These are phyloP conservation scores for Solenodon paradoxus DNA, from an alignment of 2,113 vertebrate genomes.

Conservation along the genomic window DNA sequence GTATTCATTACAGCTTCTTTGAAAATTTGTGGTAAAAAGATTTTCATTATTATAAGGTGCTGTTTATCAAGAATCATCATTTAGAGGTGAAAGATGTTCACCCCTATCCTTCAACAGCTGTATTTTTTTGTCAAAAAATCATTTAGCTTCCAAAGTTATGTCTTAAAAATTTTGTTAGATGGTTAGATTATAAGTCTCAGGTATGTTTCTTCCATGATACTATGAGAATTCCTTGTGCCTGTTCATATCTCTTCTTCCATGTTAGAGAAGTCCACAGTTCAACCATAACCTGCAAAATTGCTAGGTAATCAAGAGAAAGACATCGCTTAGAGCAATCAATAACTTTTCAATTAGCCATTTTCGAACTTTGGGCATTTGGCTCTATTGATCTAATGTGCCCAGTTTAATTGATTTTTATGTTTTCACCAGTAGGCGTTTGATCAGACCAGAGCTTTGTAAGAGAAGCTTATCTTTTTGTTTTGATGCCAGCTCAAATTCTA, in stretches of 20 bases:
- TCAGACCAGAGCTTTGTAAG: neutral
- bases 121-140: slow-evolving; percentile 34
- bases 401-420: slow-evolving; percentile 42
- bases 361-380: slow-evolving; percentile 43
- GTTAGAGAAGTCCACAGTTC: slow-evolving; percentile 14
- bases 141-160: slow-evolving; percentile 16
- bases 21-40: slow-evolving; percentile 78
- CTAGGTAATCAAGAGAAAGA: slow-evolving; percentile 37
- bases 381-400: slow-evolving; percentile 56
- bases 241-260: neutral
- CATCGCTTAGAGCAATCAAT: slow-evolving; percentile 62
- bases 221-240: neutral
- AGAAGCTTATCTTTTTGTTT: slow-evolving; percentile 3
- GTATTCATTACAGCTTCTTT: slow-evolving; percentile 75
- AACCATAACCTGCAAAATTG: neutral
- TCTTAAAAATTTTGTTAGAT: slow-evolving; percentile 40
- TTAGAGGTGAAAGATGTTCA: slow-evolving; percentile 45
- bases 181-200: slow-evolving; percentile 4
- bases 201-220: neutral
- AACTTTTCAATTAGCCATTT: slow-evolving; percentile 65
- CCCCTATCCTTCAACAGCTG: slow-evolving; percentile 33
- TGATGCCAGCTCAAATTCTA: neutral
- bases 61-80: slow-evolving; percentile 68
- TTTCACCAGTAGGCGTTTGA: slow-evolving; percentile 29
- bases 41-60: slow-evolving; percentile 75